Conservation (phyloP, 1,140 invertebrate species). For the Thaumatotibia leucotreta region DNA sequence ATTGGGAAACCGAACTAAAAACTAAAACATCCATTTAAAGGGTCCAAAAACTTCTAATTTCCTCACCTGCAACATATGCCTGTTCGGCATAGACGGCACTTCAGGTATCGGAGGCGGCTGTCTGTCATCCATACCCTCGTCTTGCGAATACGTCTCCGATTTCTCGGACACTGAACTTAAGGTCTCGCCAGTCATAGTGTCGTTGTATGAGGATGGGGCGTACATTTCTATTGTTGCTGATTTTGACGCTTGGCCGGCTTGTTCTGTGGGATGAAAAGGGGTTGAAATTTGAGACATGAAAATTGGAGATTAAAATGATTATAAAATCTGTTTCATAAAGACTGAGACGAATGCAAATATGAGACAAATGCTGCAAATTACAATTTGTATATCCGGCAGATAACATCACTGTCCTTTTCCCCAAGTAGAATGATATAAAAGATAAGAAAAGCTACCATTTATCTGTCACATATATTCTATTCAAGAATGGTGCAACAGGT, state of each 20-base stretch:
- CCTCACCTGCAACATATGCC: constrained; percentile 63
- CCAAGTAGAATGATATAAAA: no score
- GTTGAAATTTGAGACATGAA: background rate
- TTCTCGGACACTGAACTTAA: constrained; percentile 95
- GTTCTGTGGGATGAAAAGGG: constrained; percentile 45
- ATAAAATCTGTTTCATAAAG: no score
- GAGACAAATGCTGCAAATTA: no score
- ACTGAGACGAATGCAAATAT: no score
- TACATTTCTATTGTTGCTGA: constrained; percentile 97
- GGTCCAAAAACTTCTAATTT: no score
- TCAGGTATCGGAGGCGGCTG: constrained; percentile 63
- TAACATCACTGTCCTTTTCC: no score
- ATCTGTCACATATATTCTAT: no score
- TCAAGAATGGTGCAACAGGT: no score
- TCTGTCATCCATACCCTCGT: constrained; percentile 82
- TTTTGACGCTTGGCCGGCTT: constrained; percentile 80
- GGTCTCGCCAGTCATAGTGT: constrained; percentile 94
- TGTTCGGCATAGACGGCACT: constrained; percentile 55
- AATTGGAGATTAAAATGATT: background rate
- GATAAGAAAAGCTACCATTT: no score
- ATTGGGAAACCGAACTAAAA: no score
- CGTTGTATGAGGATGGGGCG: constrained; percentile 94
- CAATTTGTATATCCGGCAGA: no score
- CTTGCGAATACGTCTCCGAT: constrained; percentile 92
- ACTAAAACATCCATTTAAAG: no score